Base-by-base conservation (phyloP, 2,888 invertebrate genomes). In the Smittia sp. region DNA sequence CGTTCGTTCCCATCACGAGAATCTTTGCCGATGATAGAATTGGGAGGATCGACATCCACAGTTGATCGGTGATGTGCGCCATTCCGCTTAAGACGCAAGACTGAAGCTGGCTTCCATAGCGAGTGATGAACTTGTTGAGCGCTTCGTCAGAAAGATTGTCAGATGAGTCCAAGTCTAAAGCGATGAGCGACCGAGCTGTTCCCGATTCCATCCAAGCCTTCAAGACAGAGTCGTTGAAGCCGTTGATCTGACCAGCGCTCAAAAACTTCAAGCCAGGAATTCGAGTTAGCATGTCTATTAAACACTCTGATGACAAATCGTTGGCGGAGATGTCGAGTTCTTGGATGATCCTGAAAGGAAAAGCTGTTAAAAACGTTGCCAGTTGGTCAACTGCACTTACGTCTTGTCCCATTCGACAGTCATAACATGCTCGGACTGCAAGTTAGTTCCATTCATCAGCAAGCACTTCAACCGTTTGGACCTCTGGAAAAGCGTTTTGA, bases 261-360 rank as follows among this genome's bases (percentile, higher is more conserved):
- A 99, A 85, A 84, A 95, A 97, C 77, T 73, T 86, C 27, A 98
- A 84, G 74, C 89, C 89, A 0, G 92, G 95, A 76, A 96, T 90
- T 76, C 97, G 85, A 0, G 91, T 89, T 15, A 99, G 85, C 88
- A 99, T 91, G 81, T 96, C 95, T 75, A 93, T 91, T 54, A 99
- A 86, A 76, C 96, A 94, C 80, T 98, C 98, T 0, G 95, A 90
- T 1, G 93, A 92, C 74, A 99, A 83, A 82, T 99, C 98, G 0
- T 98, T 99, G 1, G 96, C 99, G 0, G 97, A 96, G 74, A 99
- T 91, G 79, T 99, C 99, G 77, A 99, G 81, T 83, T 99, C 99
- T 80, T 93, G 93, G 74, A 99, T 83, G 0, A 90, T 69, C 6
- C 69, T 69, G 20, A 18, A 22, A 58, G 18, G 4, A 11, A 15